phyloP scores from a whole-genome alignment of 1,140 invertebrate species.

The Pachyrhynchus sulphureomaculatus region DNA sequence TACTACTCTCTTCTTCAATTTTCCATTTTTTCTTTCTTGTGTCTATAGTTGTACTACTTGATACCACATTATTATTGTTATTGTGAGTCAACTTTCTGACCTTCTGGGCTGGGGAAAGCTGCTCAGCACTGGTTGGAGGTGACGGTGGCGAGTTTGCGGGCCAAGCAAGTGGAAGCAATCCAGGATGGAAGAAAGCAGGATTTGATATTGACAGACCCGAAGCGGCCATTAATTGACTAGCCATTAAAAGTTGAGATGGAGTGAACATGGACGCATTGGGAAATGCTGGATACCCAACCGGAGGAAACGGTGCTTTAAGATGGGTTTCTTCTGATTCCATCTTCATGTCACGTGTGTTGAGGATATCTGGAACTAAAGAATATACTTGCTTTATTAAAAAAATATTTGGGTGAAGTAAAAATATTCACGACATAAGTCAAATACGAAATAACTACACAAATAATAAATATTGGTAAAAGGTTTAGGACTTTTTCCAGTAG shows the following conservation, averaged over 20 bases:
- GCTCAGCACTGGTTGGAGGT: slow-evolving; percentile 44
- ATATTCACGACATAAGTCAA: too few relatives aligned
- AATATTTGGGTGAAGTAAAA: too few relatives aligned
- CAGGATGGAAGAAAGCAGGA: slow-evolving; percentile 58
- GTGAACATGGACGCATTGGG: slow-evolving; percentile 58
- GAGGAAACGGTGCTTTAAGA: slow-evolving; percentile 36
- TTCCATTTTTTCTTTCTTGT: slow-evolving; percentile 45
- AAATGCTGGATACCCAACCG: slow-evolving; percentile 53
- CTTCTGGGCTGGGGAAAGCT: slow-evolving; percentile 44
- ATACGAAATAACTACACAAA: too few relatives aligned
- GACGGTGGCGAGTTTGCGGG: slow-evolving; percentile 47
- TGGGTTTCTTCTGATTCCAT: slow-evolving; percentile 40
- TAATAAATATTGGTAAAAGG: too few relatives aligned
- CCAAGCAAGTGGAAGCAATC: slow-evolving; percentile 50
- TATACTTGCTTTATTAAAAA: too few relatives aligned
- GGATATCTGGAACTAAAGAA: slow-evolving; percentile 38
- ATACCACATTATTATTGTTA: slow-evolving; percentile 53
- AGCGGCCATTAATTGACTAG: slow-evolving; percentile 57
- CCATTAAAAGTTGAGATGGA: slow-evolving; percentile 58
- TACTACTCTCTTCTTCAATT: slow-evolving; percentile 48
- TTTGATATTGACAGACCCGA: slow-evolving; percentile 53
- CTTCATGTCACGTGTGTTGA: slow-evolving; percentile 40
- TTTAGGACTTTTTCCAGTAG: too few relatives aligned
- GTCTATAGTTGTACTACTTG: slow-evolving; percentile 50
- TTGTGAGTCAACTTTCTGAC: slow-evolving; percentile 53